Conservation (phyloP, 2,888 invertebrate genomes). For the Rhamnusium bicolor region DNA sequence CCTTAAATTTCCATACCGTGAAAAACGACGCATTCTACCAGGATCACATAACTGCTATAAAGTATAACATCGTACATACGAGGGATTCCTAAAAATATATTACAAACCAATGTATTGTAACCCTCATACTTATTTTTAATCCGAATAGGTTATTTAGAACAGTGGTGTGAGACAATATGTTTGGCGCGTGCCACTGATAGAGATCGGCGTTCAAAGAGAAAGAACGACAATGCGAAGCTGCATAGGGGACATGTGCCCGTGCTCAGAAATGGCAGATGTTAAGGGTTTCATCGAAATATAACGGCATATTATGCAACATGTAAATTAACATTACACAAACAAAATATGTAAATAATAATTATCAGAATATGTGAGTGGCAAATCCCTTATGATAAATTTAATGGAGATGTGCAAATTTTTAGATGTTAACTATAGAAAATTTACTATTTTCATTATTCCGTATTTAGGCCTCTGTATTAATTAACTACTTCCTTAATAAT, state of each 20-base stretch:
- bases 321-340: background rate
- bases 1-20: conserved; percentile 5
- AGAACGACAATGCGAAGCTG: background rate
- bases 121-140: conserved; percentile 2
- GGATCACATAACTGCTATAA: background rate
- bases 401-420: no score
- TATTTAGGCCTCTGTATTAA: no score
- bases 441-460: no score
- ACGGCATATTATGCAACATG: background rate
- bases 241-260: conserved; percentile 15
- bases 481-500: no score
- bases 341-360: background rate
- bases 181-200: conserved; percentile 7
- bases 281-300: background rate
- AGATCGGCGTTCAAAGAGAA: background rate
- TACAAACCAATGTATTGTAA: conserved; percentile 1
- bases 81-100: background rate
- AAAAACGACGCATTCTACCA: conserved; percentile 18
- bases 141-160: conserved; percentile 14
- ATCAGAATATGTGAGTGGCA: no score
- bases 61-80: background rate
- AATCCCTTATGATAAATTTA: no score
- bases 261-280: conserved; percentile 6
- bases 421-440: no score
- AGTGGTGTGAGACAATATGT: conserved; percentile 6